Evolutionary conservation across 1,140 invertebrate genomes (phyloP).

Genomic region (Cardiocondyla obscurior): DNA sequence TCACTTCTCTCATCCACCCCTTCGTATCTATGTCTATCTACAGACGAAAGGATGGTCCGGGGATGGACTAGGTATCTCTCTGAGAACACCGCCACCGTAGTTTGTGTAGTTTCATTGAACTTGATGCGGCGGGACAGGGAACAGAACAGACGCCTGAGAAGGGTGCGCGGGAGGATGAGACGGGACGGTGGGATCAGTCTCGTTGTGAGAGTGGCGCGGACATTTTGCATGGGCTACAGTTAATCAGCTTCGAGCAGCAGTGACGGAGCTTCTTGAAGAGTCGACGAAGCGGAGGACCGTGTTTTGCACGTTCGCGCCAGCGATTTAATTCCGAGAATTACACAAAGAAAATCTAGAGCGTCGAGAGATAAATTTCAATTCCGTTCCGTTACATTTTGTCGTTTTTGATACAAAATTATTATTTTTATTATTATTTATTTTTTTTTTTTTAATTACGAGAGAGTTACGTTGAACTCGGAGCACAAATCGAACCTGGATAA

Average conservation of each 20-base stretch:
- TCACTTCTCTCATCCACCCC: constrained; percentile 32
- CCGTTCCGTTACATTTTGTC: background rate
- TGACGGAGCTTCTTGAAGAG: constrained; percentile 19
- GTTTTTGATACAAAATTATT: background rate
- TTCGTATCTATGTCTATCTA: constrained; percentile 29
- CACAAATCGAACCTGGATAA: background rate
- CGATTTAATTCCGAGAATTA: background rate
- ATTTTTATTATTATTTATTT: too few species aligned
- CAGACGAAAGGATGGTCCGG: background rate
- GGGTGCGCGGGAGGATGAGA: constrained; percentile 8
- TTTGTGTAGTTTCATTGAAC: constrained; percentile 67
- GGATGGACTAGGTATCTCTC: constrained; percentile 38
- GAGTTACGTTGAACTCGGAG: too few species aligned
- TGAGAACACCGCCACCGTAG: constrained; percentile 27
- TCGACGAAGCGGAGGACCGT: constrained; percentile 10
- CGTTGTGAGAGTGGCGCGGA: constrained; percentile 24
- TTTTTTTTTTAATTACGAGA: background rate
- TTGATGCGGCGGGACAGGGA: constrained; percentile 52
- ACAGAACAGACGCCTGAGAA: constrained; percentile 49
- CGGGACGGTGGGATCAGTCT: constrained; percentile 42
- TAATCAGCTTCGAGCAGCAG: constrained; percentile 51
- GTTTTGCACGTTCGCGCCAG: background rate
- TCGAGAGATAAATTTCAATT: constrained; percentile 16
- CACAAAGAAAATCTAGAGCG: background rate
- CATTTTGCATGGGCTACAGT: constrained; percentile 41